Evolutionary conservation across 2,888 invertebrate genomes (phyloP).

Genomic region (Cartodere bifasciata): DNA sequence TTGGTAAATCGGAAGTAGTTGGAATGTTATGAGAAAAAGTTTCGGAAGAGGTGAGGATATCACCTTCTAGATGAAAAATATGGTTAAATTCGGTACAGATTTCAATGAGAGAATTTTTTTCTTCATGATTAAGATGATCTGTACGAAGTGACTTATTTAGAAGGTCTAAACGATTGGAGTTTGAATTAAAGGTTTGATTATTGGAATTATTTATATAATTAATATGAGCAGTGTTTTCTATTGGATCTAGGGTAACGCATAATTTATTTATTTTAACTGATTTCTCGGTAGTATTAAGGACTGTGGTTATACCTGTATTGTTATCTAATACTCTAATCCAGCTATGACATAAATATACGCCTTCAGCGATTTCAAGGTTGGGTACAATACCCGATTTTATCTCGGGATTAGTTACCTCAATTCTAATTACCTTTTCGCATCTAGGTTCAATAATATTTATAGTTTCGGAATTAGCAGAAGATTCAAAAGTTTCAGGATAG

Average conservation of each 20-base stretch:
- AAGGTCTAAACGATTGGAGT: slow-evolving; percentile 8
- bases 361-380: slow-evolving; percentile 7
- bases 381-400: slow-evolving; percentile 7
- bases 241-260: slow-evolving; percentile 13
- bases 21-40: slow-evolving; percentile 17
- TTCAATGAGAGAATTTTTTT: slow-evolving; percentile 16
- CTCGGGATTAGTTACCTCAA: slow-evolving; percentile 6
- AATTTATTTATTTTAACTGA: slow-evolving; percentile 12
- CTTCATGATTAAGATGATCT: slow-evolving; percentile 20
- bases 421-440: slow-evolving; percentile 7
- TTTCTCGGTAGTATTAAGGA: slow-evolving; percentile 12
- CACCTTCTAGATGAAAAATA: slow-evolving; percentile 19
- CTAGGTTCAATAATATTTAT: slow-evolving; percentile 6
- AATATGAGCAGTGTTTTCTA: slow-evolving; percentile 2
- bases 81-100: slow-evolving; percentile 19
- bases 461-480: neutral
- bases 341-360: slow-evolving; percentile 8
- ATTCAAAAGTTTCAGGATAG: neutral
- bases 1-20: slow-evolving; percentile 15
- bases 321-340: slow-evolving; percentile 5
- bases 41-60: slow-evolving; percentile 17
- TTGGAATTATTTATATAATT: neutral
- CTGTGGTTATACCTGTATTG: slow-evolving; percentile 3
- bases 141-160: slow-evolving; percentile 10
- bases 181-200: slow-evolving; percentile 4